Evolutionary conservation across 2,888 invertebrate genomes (phyloP).

Genomic region (Trichogramma dendrolimi): DNA sequence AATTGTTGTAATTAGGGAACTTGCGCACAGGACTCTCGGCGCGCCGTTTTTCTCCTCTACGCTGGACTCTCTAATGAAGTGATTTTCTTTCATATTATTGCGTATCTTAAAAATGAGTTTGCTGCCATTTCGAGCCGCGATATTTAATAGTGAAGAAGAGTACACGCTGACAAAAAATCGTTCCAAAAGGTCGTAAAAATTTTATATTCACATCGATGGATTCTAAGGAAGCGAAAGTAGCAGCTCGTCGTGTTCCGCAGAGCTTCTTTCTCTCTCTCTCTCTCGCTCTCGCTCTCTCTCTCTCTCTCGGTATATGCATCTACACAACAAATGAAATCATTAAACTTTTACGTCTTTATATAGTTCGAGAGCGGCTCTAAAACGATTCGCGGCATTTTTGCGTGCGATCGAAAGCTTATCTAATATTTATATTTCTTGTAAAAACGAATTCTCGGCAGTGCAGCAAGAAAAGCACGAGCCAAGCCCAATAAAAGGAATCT

Average conservation of each 20-base stretch:
- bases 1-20: constrained; percentile 19
- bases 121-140: no score
- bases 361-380: no score
- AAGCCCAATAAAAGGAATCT: constrained; percentile 19
- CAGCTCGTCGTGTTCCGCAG: constrained; percentile 34
- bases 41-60: constrained; percentile 7
- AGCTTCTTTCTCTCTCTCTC: constrained; percentile 32
- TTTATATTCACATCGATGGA: no score
- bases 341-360: no score
- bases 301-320: constrained; percentile 13
- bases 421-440: constrained; percentile 1
- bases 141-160: no score
- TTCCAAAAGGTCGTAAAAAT: no score
- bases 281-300: constrained; percentile 32
- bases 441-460: not conserved
- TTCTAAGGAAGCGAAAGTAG: constrained; percentile 7
- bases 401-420: constrained; percentile 14
- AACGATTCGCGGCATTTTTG: constrained; percentile 24
- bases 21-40: not conserved
- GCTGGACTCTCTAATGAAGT: constrained; percentile 12
- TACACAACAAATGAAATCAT: no score
- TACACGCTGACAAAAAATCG: no score
- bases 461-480: constrained; percentile 8
- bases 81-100: constrained; percentile 7
- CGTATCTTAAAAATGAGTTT: no score